These are phyloP conservation scores for Indri indri DNA, from an alignment of 2,113 vertebrate species.

Conservation along the genomic window DNA sequence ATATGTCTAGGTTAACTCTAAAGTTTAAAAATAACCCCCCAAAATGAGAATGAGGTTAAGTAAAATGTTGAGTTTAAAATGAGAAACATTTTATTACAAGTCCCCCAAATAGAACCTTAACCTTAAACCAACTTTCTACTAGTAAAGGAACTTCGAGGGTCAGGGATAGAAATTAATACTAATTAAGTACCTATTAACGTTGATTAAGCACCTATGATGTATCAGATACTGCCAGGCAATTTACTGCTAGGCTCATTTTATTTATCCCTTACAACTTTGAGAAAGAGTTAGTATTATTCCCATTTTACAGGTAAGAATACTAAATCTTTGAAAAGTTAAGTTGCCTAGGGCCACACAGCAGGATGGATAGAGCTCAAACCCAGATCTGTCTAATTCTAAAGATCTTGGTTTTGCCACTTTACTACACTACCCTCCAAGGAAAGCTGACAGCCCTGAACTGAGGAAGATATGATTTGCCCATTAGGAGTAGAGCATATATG, in stretches of 20 bases:
- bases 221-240: background rate
- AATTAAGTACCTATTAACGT: background rate
- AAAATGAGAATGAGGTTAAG: background rate
- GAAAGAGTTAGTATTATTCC: background rate
- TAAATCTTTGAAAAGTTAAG: conserved; percentile 7
- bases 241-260: conserved; percentile 2
- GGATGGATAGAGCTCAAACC: background rate
- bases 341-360: background rate
- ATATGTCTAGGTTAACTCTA: background rate
- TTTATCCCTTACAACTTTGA: background rate
- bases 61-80: background rate
- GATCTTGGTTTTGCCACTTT: background rate
- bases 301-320: background rate
- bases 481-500: background rate
- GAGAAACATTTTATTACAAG: background rate
- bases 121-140: background rate
- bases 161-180: background rate
- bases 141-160: background rate
- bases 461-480: background rate
- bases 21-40: background rate
- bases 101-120: background rate
- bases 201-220: background rate
- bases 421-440: background rate
- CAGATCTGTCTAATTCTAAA: background rate
- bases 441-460: background rate